Base-by-base conservation (phyloP, 23 tunicate genomes). In the Trididemnum clinides region DNA sequence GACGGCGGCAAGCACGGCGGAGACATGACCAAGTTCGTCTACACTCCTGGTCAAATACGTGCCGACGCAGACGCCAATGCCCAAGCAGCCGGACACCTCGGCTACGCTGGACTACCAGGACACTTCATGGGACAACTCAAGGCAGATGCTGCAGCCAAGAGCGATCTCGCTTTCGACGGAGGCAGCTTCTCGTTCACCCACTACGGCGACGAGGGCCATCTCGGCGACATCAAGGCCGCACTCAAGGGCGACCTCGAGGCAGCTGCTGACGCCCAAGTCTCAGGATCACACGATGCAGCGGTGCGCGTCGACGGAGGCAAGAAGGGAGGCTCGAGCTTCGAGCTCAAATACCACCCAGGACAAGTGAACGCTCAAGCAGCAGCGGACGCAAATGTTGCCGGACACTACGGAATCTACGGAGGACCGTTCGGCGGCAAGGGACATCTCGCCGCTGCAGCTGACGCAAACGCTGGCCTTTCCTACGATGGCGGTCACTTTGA, bases 371-470 rank as follows among this genome's bases (percentile, higher is more conserved):
- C 37, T 6, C 37, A 10, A 66, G 75, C 75, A 3, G 10, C 30
- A 15, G 75, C 75, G 18, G 37, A 66, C 7, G 75, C 75, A 28
- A 6, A 31, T 3, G 37, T 32, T 29, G 75, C 36, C 7, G 75
- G 75, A 66, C 37, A 66, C 6, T 66, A 28, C 31, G 75, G 75
- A 36, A 4, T 29, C n/a, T 32, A 30, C 31, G 36, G n/a, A 36
- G 66, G 66, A 59, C 31, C 4, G 37, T 66, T 66, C 37, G 75
- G 75, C 7, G 75, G 75, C 75, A 66, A 66, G 75, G 75, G 37
- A 3, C 75, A 31, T 3, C n/a, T 66, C 12, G 75, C 10, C 22
- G 36, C 25, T 37, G 37, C 7, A 10, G 37, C 75, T 28, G 2
- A 6, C 7, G 75, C 75, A 30, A 23, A 6, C 6, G 30, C 75